These are phyloP conservation scores for Cetonia aurata DNA, from an alignment of 2,888 invertebrate genomes.

Conservation along the genomic window DNA sequence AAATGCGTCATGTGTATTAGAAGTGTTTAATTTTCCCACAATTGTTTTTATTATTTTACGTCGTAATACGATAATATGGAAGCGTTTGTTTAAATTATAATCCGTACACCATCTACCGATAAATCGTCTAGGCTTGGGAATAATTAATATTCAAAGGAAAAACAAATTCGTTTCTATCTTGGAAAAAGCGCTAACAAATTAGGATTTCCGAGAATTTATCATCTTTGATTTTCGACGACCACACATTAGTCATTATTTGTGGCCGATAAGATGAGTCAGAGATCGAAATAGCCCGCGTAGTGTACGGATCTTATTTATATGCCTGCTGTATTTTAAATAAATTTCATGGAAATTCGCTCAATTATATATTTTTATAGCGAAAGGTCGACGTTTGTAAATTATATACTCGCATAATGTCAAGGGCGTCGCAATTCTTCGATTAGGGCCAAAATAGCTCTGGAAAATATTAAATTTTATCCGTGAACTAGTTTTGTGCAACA, in stretches of 20 bases:
- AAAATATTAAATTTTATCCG: not conserved
- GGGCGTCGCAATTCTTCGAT: conserved; percentile 11
- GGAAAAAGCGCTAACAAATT: not conserved
- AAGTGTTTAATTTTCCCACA: not conserved
- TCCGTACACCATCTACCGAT: conserved; percentile 9
- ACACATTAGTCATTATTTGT: conserved; percentile 4
- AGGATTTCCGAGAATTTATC: not conserved
- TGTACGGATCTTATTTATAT: too few species aligned
- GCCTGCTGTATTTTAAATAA: too few species aligned
- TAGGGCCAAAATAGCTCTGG: conserved; percentile 9
- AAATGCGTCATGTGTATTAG: not conserved
- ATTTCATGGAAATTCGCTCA: not conserved
- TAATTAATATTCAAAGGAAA: not conserved
- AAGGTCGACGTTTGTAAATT: conserved; percentile 4
- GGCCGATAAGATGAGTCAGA: conserved; percentile 22
- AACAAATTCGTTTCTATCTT: not conserved
- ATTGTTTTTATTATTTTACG: not conserved
- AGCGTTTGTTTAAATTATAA: not conserved
- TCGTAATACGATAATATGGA: not conserved
- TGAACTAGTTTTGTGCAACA: conserved; percentile 14
- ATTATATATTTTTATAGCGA: not conserved
- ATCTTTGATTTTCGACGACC: not conserved
- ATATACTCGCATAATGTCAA: conserved; percentile 7
- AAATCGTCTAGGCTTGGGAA: not conserved
- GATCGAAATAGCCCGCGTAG: not conserved